Evolutionary conservation across 2,113 vertebrate genomes (phyloP).

Genomic region (Dendropsophus ebraccatus): DNA sequence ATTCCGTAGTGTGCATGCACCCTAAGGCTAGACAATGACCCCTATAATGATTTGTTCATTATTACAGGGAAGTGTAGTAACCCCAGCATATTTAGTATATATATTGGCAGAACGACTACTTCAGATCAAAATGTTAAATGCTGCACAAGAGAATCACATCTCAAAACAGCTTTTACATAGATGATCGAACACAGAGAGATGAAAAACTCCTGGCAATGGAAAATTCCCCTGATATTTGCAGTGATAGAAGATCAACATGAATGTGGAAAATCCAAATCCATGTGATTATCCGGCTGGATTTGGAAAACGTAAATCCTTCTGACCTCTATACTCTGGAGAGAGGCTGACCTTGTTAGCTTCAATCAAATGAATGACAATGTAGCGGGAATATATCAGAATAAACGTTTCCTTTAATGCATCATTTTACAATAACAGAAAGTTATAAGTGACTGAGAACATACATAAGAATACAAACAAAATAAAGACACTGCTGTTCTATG

Average conservation of each 20-base stretch:
- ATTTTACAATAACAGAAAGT: not conserved
- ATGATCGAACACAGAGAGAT: not conserved
- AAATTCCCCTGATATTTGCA: constrained; percentile 39
- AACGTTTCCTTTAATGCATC: not conserved
- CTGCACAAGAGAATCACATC: too few species aligned
- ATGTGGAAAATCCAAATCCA: constrained; percentile 50
- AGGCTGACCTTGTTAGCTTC: constrained; percentile 28
- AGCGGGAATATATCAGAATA: not conserved
- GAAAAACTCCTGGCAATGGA: constrained; percentile 30
- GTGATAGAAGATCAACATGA: constrained; percentile 23
- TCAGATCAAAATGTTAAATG: too few species aligned
- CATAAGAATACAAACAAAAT: too few species aligned
- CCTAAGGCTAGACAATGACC: too few species aligned
- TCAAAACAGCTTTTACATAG: not conserved
- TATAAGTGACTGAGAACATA: not conserved
- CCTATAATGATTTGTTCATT: too few species aligned
- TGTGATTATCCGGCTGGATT: constrained; percentile 40
- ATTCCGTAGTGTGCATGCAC: too few species aligned
- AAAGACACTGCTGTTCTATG: too few species aligned
- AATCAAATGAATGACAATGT: constrained; percentile 5
- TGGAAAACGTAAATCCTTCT: constrained; percentile 44
- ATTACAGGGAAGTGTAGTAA: too few species aligned
- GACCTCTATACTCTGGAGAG: constrained; percentile 37
- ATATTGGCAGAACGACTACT: too few species aligned
- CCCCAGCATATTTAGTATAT: too few species aligned